These are phyloP conservation scores for Megalonaias nervosa DNA, from an alignment of 1,140 invertebrate genomes.

Conservation along the genomic window DNA sequence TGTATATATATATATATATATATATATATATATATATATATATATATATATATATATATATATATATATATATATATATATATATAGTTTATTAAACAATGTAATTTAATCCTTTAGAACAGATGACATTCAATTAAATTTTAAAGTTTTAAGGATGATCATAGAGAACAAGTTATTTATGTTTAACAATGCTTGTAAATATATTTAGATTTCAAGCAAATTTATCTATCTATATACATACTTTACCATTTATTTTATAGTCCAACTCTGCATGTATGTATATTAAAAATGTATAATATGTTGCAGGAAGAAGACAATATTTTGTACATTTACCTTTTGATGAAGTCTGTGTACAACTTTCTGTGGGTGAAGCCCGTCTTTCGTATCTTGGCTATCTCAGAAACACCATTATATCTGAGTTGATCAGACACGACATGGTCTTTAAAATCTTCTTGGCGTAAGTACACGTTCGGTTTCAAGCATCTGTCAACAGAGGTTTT, in stretches of 20 bases:
- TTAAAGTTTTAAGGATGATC: too few relatives aligned
- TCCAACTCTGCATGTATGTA: not conserved
- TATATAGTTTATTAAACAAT: too few relatives aligned
- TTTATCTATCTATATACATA: not conserved
- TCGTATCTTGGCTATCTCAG: slow-evolving; percentile 63
- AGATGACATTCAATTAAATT: too few relatives aligned
- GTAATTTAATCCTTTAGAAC: too few relatives aligned
- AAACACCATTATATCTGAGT: slow-evolving; percentile 74
- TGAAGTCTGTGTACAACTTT: slow-evolving; percentile 48
- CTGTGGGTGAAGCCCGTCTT: slow-evolving; percentile 54
- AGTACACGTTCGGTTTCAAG: slow-evolving; percentile 84
- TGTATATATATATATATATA: too few relatives aligned
- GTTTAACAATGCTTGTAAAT: not conserved
- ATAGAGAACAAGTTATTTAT: too few relatives aligned
- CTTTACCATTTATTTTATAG: not conserved
- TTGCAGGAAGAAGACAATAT: not conserved
- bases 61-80: too few relatives aligned
- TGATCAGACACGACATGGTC: slow-evolving; percentile 82
- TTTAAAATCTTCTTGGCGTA: slow-evolving; percentile 78
- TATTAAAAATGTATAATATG: too few relatives aligned
- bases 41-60: too few relatives aligned
- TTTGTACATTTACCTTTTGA: slow-evolving; percentile 39
- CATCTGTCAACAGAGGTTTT: slow-evolving; percentile 70
- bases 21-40: too few relatives aligned
- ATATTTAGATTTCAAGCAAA: not conserved